phyloP scores from a whole-genome alignment of 2,888 invertebrate genomes.

The Schizaphis graminum region DNA sequence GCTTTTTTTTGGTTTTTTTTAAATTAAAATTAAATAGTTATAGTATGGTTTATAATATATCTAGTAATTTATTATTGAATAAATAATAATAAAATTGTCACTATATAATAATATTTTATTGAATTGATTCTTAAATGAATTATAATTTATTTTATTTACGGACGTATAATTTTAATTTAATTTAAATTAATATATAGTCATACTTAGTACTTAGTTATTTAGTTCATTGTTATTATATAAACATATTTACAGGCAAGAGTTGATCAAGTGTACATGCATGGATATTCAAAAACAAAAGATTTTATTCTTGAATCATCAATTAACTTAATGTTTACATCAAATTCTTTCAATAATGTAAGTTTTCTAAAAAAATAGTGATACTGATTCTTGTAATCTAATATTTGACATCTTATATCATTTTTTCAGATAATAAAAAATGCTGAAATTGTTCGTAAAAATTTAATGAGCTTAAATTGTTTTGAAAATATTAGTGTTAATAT shows the following conservation, averaged over 20 bases:
- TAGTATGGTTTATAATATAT: background rate
- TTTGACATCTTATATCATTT: background rate
- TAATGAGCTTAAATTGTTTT: constrained; percentile 90
- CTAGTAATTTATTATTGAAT: background rate
- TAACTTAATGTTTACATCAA: constrained; percentile 70
- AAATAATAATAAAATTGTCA: background rate
- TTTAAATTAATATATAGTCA: background rate
- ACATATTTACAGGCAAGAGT: constrained; percentile 76
- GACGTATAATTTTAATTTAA: background rate
- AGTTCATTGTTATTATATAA: background rate
- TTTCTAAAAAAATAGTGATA: background rate
- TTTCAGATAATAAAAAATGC: constrained; percentile 47
- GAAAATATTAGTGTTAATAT: constrained; percentile 87
- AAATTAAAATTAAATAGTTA: background rate
- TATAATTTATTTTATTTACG: background rate
- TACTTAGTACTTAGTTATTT: background rate
- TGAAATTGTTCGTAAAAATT: constrained; percentile 74
- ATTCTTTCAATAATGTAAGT: constrained; percentile 53
- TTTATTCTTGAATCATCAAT: constrained; percentile 86
- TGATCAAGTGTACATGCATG: constrained; percentile 87
- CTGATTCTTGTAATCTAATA: background rate
- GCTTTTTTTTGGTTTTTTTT: background rate
- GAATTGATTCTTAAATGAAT: background rate
- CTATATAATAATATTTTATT: background rate
- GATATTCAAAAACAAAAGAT: constrained; percentile 87